Evolutionary conservation across 2,797 vertebrate genomes (phyloP), one percentile per base, ranked within the genome.

Genomic region (Salmo trutta): DNA sequence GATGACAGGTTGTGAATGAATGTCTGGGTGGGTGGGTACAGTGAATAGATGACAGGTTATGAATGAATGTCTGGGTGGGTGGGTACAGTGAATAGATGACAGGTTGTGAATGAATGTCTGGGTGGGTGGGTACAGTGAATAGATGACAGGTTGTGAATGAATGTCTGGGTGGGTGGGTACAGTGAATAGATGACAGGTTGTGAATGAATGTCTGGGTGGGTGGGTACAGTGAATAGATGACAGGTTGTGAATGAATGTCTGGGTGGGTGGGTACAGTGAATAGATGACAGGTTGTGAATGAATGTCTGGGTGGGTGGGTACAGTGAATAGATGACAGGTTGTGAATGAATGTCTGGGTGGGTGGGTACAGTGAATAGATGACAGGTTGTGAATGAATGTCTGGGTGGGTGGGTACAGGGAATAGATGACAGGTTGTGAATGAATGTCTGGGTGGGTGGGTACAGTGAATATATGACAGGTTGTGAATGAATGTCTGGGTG

Each of bases 251-350:
- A 12, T 2, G 41, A 47, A 12, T 12, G 10, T 10, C 41, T n/a
- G n/a, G n/a, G n/a, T 47, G 17, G 53, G 53, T 66, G 64, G 27
- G 27, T 31, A 15, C 7, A 19, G 12, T 36, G 59, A 54, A 33
- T 74, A 62, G 24, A 71, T 33, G 33, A 70, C 27, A 69, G 6
- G 33, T 14, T n/a, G 21, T 75, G 8, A 75, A 62, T 71, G 10
- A 16, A 19, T 12, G n/a, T n/a, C n/a, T n/a, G n/a, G n/a, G n/a
- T n/a, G n/a, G n/a, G n/a, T n/a, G n/a, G n/a, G n/a, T n/a, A n/a
- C 29, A 1, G 29, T 24, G 24, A 31, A 31, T 31, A 31, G 29
- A 31, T 31, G 29, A 31, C 29, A 31, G 29, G 29, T 31, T 31
- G 10, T 47, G 41, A 47, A 12, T 2, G 41, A 47, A 12, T 12